These are phyloP conservation scores for Galleria mellonella DNA, from an alignment of 1,140 invertebrate species.

Conservation along the genomic window DNA sequence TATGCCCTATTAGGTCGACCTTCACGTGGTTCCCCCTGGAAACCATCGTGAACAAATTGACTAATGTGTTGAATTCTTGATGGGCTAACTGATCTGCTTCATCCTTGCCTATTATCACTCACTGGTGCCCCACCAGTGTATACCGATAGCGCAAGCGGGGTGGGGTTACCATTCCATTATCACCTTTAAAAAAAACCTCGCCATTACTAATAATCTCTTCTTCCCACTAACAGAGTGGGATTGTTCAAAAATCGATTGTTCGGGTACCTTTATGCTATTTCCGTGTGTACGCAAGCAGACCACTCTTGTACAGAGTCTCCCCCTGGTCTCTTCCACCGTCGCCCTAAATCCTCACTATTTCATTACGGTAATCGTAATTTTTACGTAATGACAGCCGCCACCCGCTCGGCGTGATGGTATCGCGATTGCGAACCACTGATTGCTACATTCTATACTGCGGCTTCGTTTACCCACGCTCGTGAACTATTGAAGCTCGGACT, in stretches of 20 bases:
- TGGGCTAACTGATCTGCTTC: too few species aligned
- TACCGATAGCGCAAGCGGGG: not conserved
- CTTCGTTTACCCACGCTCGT: constrained; percentile 41
- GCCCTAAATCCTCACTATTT: constrained; percentile 32
- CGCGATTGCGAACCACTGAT: constrained; percentile 32
- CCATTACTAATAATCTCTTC: too few species aligned
- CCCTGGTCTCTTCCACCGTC: too few species aligned
- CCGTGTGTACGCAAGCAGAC: too few species aligned
- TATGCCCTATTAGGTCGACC: not conserved
- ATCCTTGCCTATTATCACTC: too few species aligned
- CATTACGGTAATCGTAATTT: constrained; percentile 67
- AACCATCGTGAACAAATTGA: not conserved
- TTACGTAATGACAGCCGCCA: constrained; percentile 50
- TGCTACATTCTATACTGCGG: constrained; percentile 35
- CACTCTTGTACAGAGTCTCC: too few species aligned
- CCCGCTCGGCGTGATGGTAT: constrained; percentile 34
- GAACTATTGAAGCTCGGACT: not conserved
- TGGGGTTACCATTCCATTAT: too few species aligned
- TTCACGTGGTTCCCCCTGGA: too few species aligned
- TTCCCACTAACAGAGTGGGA: too few species aligned
- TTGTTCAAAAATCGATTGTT: too few species aligned
- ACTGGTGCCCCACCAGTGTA: not conserved
- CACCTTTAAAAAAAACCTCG: too few species aligned
- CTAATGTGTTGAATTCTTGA: not conserved
- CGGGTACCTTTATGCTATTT: too few species aligned